A percentile compares a stretch with the other conserved stretches of the same genome.
Conservation (phyloP, 1,140 invertebrate species). For the Drosophila seguyi region DNA sequence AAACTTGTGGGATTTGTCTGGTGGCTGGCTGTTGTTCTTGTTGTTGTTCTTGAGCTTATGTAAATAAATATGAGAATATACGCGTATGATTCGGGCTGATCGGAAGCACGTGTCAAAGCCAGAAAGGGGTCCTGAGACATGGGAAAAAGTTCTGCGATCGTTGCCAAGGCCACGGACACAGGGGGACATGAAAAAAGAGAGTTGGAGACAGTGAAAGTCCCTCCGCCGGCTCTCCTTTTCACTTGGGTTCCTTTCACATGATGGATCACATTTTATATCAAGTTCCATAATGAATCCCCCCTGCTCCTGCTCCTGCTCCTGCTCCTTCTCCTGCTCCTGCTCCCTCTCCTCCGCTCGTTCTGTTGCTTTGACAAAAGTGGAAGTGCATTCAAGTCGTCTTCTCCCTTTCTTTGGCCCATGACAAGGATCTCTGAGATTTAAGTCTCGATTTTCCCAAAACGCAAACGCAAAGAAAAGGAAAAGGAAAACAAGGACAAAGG, state of each 20-base stretch:
- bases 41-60: conserved; percentile 48
- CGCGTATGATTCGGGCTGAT: conserved; percentile 44
- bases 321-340: background rate
- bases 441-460: conserved; percentile 76
- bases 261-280: conserved; percentile 68
- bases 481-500: conserved; percentile 29
- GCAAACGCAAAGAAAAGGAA: conserved; percentile 46
- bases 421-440: conserved; percentile 67
- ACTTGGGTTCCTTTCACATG: conserved; percentile 39
- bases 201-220: conserved; percentile 48
- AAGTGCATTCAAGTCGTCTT: conserved; percentile 73
- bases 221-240: conserved; percentile 1
- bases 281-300: conserved; percentile 40
- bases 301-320: background rate
- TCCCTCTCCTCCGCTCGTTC: background rate
- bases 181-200: background rate
- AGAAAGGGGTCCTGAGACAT: conserved; percentile 12
- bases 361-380: conserved; percentile 59
- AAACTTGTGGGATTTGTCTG: conserved; percentile 78
- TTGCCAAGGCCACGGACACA: conserved; percentile 26
- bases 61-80: conserved; percentile 36
- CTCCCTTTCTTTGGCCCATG: conserved; percentile 53
- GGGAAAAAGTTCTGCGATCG: conserved; percentile 21
- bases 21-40: background rate
- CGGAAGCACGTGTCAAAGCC: conserved; percentile 80